Conservation (phyloP, 2,113 vertebrate species). For the Andinoacara biseriatus region DNA sequence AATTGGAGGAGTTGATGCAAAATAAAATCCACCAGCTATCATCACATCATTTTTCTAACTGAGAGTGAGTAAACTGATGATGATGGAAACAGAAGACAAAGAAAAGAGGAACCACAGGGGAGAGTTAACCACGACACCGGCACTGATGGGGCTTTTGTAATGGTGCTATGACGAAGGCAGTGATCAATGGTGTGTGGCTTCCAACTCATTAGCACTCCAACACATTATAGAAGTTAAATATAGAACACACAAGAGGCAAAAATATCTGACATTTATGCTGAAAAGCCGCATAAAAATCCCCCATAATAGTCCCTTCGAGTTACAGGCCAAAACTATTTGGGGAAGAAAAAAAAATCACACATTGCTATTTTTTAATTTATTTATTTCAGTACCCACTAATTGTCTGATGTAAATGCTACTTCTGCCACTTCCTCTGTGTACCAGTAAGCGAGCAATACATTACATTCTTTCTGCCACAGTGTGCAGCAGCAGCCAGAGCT, state of each 20-base stretch:
- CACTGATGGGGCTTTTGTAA: constrained; percentile 46
- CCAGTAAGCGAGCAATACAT: background rate
- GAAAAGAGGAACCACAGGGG: constrained; percentile 23
- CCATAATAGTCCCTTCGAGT: background rate
- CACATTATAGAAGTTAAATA: constrained; percentile 61
- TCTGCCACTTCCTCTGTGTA: background rate
- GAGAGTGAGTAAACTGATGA: background rate
- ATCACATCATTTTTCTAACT: background rate
- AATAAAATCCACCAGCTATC: constrained; percentile 1
- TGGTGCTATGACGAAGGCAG: constrained; percentile 50
- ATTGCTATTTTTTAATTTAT: background rate
- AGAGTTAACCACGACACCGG: constrained; percentile 18
- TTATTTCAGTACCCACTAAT: background rate
- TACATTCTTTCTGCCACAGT: constrained; percentile 14
- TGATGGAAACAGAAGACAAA: constrained; percentile 6
- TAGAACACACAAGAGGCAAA: constrained; percentile 44
- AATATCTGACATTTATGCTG: constrained; percentile 28
- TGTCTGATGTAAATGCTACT: constrained; percentile 3
- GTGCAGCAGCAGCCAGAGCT: constrained; percentile 5
- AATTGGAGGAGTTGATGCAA: background rate
- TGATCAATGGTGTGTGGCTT: constrained; percentile 65
- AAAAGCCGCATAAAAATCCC: background rate
- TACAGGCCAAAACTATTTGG: background rate
- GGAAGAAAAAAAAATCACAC: background rate
- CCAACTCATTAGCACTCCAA: constrained; percentile 55